Percentiles rank a stretch among this genome's conserved stretches.
These are phyloP conservation scores for Epizoanthus stellaris DNA, from an alignment of 92 coral and sea anemone species.

Conservation along the genomic window DNA sequence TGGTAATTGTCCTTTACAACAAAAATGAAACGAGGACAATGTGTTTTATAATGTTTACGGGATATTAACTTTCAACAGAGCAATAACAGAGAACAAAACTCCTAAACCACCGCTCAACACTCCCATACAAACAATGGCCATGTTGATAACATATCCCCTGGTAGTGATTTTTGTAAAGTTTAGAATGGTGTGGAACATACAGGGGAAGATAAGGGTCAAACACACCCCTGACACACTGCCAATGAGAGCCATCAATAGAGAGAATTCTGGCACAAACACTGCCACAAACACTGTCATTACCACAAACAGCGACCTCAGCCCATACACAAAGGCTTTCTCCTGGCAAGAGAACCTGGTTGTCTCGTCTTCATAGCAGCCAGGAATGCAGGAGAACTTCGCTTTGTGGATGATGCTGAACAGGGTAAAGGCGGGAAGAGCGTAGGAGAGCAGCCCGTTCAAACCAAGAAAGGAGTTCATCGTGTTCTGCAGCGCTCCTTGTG, in stretches of 20 bases:
- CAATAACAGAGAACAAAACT: constrained; percentile 84
- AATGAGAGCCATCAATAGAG: constrained; percentile 92
- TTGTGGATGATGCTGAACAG: constrained; percentile 90
- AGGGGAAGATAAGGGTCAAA: constrained; percentile 90
- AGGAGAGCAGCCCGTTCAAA: constrained; percentile 92
- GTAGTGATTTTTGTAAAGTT: constrained; percentile 77
- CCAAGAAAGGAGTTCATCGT: constrained; percentile 92
- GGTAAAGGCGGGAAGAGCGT: constrained; percentile 91
- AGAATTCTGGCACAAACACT: constrained; percentile 90
- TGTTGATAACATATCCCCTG: constrained; percentile 76
- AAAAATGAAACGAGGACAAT: no score
- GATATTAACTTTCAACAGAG: constrained; percentile 72
- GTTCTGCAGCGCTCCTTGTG: constrained; percentile 89
- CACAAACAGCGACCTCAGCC: constrained; percentile 84
- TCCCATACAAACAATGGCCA: constrained; percentile 88
- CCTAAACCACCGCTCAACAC: constrained; percentile 92
- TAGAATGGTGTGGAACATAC: constrained; percentile 85
- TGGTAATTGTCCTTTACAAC: no score
- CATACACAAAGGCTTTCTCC: constrained; percentile 74
- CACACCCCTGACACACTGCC: constrained; percentile 96
- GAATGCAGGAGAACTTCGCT: constrained; percentile 74
- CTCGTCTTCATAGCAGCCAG: constrained; percentile 91
- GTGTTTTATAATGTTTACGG: background rate
- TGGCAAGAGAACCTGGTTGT: constrained; percentile 69
- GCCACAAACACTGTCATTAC: constrained; percentile 76